Percentiles rank a stretch among this genome's conserved stretches.
These are phyloP conservation scores for Carettochelys insculpta DNA, from an alignment of 2,113 vertebrate species.

Conservation along the genomic window DNA sequence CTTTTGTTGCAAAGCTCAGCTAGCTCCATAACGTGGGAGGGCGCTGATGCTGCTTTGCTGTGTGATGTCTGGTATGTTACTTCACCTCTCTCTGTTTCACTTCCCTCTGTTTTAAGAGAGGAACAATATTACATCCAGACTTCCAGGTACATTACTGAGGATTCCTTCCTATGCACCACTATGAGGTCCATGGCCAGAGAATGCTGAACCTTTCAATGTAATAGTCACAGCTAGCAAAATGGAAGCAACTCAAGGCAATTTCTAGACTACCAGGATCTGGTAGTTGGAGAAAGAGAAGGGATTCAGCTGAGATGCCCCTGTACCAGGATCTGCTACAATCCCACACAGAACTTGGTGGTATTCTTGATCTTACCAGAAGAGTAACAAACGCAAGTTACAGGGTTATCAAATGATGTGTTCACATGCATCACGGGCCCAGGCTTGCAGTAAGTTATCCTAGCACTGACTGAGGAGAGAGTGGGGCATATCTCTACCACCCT, in stretches of 20 bases:
- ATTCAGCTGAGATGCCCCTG: slow-evolving; percentile 24
- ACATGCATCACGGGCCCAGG: slow-evolving; percentile 58
- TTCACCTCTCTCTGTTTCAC: not conserved
- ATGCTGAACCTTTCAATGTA: not conserved
- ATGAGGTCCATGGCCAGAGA: accelerated
- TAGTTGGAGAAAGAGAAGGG: not conserved
- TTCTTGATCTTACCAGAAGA: slow-evolving; percentile 49
- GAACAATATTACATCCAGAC: not conserved
- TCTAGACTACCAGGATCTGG: not conserved
- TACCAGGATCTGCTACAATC: not conserved
- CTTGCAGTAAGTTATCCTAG: slow-evolving; percentile 68
- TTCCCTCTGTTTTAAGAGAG: not conserved
- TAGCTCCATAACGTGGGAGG: accelerated
- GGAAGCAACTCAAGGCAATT: not conserved
- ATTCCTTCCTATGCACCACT: not conserved
- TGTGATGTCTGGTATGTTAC: not conserved
- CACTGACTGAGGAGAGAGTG: slow-evolving; percentile 66
- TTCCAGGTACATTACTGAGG: not conserved
- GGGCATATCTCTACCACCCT: slow-evolving; percentile 67
- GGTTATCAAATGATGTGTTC: slow-evolving; percentile 72
- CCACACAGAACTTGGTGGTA: not conserved
- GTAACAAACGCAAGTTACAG: slow-evolving; percentile 59
- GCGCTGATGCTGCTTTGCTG: not conserved
- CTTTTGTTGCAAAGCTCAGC: not conserved
- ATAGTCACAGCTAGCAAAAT: accelerated